phyloP scores from a whole-genome alignment of 2,113 vertebrate genomes.

The Oreotrochilus melanogaster region DNA sequence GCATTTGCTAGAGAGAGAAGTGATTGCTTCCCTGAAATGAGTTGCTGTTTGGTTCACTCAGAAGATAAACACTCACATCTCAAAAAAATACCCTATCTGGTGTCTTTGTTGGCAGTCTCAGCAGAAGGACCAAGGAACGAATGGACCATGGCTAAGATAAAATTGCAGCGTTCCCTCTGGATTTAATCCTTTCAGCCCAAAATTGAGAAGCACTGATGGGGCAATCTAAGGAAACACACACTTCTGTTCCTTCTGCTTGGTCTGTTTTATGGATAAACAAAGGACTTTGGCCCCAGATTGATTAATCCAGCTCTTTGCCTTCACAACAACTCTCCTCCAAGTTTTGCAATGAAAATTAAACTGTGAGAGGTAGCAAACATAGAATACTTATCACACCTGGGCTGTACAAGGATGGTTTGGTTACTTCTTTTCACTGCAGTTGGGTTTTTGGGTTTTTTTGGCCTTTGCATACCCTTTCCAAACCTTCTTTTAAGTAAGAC shows the following conservation, averaged over 20 bases:
- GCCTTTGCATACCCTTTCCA: background rate
- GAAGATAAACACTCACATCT: background rate
- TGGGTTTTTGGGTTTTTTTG: background rate
- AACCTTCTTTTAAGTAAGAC: background rate
- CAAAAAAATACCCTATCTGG: background rate
- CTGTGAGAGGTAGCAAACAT: background rate
- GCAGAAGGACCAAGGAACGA: conserved; percentile 10
- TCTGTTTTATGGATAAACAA: background rate
- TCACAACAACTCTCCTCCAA: background rate
- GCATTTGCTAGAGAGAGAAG: background rate
- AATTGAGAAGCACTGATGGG: background rate
- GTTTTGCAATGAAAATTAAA: background rate
- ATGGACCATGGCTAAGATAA: background rate
- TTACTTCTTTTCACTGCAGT: background rate
- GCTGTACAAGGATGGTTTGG: background rate
- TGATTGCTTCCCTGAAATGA: conserved; percentile 35
- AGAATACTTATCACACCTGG: too few relatives aligned
- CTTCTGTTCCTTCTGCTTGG: background rate
- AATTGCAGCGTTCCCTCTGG: conserved; percentile 5
- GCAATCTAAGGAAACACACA: background rate
- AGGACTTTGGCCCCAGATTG: background rate
- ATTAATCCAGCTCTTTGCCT: background rate
- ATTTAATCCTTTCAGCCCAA: conserved; percentile 7
- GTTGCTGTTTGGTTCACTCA: background rate
- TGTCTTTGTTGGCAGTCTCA: background rate